Evolutionary conservation across 2,113 vertebrate species (phyloP), one percentile per base, ranked within the genome.

Genomic region (Hassar affinis): DNA sequence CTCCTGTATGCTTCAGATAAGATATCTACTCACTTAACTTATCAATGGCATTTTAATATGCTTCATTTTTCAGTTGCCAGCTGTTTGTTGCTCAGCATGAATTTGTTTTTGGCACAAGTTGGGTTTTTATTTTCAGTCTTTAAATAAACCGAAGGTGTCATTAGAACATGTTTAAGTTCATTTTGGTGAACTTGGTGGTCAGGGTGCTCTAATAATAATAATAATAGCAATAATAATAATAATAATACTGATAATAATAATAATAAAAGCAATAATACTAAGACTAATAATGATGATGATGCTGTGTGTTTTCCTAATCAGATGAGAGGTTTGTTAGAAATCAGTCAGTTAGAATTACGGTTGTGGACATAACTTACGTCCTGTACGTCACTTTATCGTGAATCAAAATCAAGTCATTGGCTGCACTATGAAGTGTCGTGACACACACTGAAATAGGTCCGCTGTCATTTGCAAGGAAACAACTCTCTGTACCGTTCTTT

Each of bases 1-100:
- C 93, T 91, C 80, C 89, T 95, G 94, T 95, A 93, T 94, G 92
- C 94, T 93, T 93, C 93, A 93, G 96, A 96, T 96, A 96, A 95
- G 93, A 93, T 94, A 95, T 95, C 94, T 93, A 93, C 91, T 94
- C 92, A 94, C 93, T 95, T 93, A 94, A 92, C 91, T 95, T 95
- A 95, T 95, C 94, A 92, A 93, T 91, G 89, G 92, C 88, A 71
- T 93, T 95, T 95, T 94, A 92, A 96, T 95, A 94, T 91, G 92
- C 92, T 91, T 92, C 86, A 1, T 93, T 92, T 95, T 95, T 94
- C 92, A 92, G 94, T 95, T 89, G 45, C 93, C 93, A 93, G 86
- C 89, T 86, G 76, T 89, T 62, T 84, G 79, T 62, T 20, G 77
- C 38, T 78, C 64, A 54, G 30, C 35, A 79, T 81, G 22, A 59